A percentile compares a stretch with the other conserved stretches of the same genome.
Conservation (phyloP, 2,797 vertebrate species). For the Syngnathus rostellatus region DNA sequence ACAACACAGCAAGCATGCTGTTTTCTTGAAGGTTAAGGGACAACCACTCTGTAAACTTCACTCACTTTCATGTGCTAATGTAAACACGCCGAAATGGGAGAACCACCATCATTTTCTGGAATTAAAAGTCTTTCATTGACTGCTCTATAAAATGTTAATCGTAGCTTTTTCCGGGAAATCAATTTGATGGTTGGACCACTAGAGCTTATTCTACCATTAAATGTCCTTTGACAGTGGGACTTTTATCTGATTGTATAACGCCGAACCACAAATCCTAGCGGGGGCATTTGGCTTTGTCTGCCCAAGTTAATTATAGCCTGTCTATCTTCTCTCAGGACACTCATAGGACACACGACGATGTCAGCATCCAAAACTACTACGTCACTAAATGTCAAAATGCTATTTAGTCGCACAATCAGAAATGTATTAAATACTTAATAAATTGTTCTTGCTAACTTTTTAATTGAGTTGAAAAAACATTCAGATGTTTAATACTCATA, state of each 20-base stretch:
- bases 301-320: conserved; percentile 58
- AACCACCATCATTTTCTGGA: neutral
- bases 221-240: conserved; percentile 28
- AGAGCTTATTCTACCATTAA: conserved; percentile 31
- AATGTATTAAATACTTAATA: neutral
- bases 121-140: neutral
- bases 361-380: conserved; percentile 18
- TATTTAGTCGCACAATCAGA: neutral
- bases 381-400: neutral
- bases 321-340: conserved; percentile 55
- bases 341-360: conserved; percentile 29
- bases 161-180: neutral
- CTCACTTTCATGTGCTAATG: neutral
- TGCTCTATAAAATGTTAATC: neutral
- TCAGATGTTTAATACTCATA: neutral
- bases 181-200: conserved; percentile 1
- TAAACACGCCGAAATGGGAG: neutral
- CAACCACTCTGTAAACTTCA: no score
- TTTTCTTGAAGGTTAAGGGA: no score
- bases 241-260: conserved; percentile 68
- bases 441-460: neutral
- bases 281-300: conserved; percentile 56
- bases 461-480: neutral
- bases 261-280: conserved; percentile 61
- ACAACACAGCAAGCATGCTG: no score